Evolutionary conservation across 2,888 invertebrate species (phyloP), one percentile per base, ranked within the genome.

Genomic region (Lithosia quadra): DNA sequence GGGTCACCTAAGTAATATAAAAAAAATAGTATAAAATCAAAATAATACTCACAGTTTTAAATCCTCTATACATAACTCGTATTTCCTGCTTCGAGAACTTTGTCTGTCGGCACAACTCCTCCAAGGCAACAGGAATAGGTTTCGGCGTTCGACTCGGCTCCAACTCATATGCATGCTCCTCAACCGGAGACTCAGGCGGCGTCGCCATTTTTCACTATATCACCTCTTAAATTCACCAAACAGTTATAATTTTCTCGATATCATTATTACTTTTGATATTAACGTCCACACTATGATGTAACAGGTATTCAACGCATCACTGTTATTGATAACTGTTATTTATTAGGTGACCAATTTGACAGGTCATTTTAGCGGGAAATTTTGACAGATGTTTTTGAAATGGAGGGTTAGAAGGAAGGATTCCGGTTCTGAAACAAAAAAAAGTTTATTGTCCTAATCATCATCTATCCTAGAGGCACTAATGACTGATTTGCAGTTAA

Each of bases 31-130:
- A 59, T 33, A n/a, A 11, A 4, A 34, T 9, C n/a, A 56, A 21
- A 36, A 9, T 68, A 43, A 0, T 2, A 91, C 96, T 95, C 81
- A 98, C 98, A 97, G 98, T 98, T 95, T 99, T 99, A 92, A 99
- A 99, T 79, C 99, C 99, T 85, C 99, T 96, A 92, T 99, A 99
- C 98, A 99, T 99, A 86, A 99, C 98, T 83, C 99, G 97, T 79
- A 99, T 98, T 94, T 99, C 99, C 90, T 98, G 98, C 86, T 98
- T 96, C 63, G 98, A 98, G 95, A 99, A 99, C 93, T 99, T 99
- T 68, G 99, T 99, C 91, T 98, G 98, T 82, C 98, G 96, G 91
- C 98, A 98, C 71, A 99, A 95, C 88, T 98, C 98, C 89, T 99
- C 99, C 75, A 98, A 96, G 24, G 98, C 98, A 60, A 98, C 98